Base-by-base conservation (phyloP, 2,113 vertebrate genomes). In the Canis aureus region DNA sequence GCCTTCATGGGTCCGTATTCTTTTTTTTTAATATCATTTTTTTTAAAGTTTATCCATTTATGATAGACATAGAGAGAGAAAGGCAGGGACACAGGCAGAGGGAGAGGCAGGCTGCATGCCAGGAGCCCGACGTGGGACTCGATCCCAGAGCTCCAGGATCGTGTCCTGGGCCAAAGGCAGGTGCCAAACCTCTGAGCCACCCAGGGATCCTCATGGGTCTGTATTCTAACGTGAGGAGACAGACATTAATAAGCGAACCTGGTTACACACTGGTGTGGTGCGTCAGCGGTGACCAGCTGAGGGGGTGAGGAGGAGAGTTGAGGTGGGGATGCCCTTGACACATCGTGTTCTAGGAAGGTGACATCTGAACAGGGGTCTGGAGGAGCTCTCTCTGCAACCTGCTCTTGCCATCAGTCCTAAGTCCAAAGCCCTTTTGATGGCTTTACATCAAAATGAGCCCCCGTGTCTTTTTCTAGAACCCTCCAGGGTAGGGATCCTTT, bases 241-340 rank as follows among this genome's bases (percentile, higher is more conserved):
- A n/a, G 55, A 35, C 2, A 5, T 29, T 19, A 35, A 35, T 27
- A 22, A 5, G 49, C 5, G 11, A 59, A 3, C 27, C 82, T 1
- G 29, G 25, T 13, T 10, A 53, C 3, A 22, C n/a, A 74, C 64
- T 20, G 15, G n/a, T 62, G 32, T 15, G 53, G n/a, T 0, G 1
- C 5, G 5, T 16, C 59, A 27, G 67, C 1, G 76, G 53, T 6
- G 11, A 64, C 2, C 4, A 11, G 55, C 12, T 4, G 23, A 0
- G 38, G 69, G 6, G 11, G 38, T 59, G 6, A 8, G 13, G 59
- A 5, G 15, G 67, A 35, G 38, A 55, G 23, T 0, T 9, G 8
- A 29, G 35, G 9, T 6, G 11, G 16, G 11, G 49, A 35, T 4
- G 12, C 88, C 38, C 60, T 32, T 84, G 5, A 51, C 4, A 5